A percentile compares a stretch with the other conserved stretches of the same genome.
Conservation (phyloP, 1,140 invertebrate species). For the Charaxes varanes region DNA sequence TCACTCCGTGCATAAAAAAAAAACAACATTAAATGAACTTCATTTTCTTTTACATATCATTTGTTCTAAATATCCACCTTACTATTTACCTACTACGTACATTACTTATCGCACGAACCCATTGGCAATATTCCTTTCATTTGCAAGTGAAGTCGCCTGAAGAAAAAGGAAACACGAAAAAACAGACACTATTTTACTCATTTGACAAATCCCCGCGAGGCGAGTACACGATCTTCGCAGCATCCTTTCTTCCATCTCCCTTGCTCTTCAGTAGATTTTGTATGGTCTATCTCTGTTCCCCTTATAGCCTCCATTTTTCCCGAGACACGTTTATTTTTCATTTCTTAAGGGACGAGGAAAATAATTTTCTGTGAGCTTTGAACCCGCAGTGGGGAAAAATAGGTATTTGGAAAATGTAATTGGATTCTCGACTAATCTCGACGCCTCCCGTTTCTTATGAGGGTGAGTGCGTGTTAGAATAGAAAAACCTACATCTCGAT, state of each 20-base stretch:
- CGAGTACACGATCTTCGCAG: slow-evolving; percentile 17
- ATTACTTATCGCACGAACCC: slow-evolving; percentile 9
- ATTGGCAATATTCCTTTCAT: slow-evolving; percentile 21
- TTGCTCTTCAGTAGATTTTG: slow-evolving; percentile 13
- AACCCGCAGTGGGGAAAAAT: slow-evolving; percentile 64
- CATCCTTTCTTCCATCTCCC: slow-evolving; percentile 19
- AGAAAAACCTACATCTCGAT: slow-evolving; percentile 21
- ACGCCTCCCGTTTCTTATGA: slow-evolving; percentile 54
- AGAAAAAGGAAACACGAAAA: slow-evolving; percentile 11
- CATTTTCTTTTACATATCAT: no score
- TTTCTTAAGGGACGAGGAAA: slow-evolving; percentile 62
- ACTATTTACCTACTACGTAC: no score
- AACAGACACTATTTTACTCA: slow-evolving; percentile 40
- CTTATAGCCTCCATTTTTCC: slow-evolving; percentile 34
- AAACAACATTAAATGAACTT: no score
- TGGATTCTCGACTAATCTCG: slow-evolving; percentile 66
- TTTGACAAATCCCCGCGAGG: slow-evolving; percentile 44
- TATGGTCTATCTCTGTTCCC: slow-evolving; percentile 24
- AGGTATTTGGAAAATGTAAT: slow-evolving; percentile 69
- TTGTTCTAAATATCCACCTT: no score
- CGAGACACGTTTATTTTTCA: slow-evolving; percentile 65
- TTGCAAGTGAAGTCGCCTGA: slow-evolving; percentile 31
- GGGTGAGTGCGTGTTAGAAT: slow-evolving; percentile 49
- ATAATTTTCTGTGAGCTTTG: slow-evolving; percentile 71
- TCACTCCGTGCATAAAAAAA: no score